A percentile compares a stretch with the other conserved stretches of the same genome.
Conservation (phyloP, 2,113 vertebrate species). For the Pedionomus torquatus region DNA sequence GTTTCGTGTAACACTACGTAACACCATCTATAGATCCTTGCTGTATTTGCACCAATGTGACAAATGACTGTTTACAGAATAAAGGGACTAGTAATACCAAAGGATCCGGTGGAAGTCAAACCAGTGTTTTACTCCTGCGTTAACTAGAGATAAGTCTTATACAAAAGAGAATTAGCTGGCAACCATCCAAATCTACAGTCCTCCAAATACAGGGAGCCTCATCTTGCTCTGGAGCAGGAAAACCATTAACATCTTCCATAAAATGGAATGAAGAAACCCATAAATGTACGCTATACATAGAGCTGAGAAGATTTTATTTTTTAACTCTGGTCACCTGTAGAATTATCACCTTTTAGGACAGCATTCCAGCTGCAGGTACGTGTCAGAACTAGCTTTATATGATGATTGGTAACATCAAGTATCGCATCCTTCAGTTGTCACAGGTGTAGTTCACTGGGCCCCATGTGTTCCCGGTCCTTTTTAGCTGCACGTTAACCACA, state of each 20-base stretch:
- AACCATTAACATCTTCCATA: not conserved
- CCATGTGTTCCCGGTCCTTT: not conserved
- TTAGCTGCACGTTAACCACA: not conserved
- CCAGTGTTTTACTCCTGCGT: not conserved
- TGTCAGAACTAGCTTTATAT: not conserved
- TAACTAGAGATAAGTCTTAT: not conserved
- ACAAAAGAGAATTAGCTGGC: not conserved
- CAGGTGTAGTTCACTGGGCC: not conserved
- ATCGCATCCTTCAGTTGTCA: not conserved
- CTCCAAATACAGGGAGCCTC: not conserved
- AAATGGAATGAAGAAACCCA: no score
- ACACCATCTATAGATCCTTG: not conserved
- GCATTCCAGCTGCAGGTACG: not conserved
- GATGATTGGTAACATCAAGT: not conserved
- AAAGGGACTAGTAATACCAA: not conserved
- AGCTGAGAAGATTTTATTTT: not conserved
- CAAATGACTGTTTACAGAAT: not conserved
- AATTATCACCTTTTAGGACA: rapidly evolving
- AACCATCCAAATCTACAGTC: not conserved
- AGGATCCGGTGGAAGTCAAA: not conserved
- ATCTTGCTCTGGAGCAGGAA: not conserved
- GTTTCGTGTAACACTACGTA: no score
- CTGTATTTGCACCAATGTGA: not conserved
- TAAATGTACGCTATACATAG: not conserved
- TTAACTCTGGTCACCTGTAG: not conserved